Conservation (phyloP, 2,888 invertebrate genomes). For the Poecilobothrus nobilitatus region DNA sequence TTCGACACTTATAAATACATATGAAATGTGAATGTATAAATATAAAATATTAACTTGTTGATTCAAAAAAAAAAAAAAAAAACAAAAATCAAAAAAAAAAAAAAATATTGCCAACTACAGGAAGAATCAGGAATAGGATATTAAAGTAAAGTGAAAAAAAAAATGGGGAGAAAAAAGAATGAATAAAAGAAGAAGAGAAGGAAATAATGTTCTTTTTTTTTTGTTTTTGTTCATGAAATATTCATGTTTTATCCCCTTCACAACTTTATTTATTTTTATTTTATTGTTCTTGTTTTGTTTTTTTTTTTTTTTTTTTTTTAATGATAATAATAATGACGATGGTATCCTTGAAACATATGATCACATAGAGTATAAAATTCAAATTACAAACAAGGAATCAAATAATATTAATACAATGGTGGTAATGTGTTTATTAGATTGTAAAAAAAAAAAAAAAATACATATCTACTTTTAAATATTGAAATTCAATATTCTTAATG, state of each 20-base stretch:
- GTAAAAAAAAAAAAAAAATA: no score
- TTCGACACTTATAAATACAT: neutral
- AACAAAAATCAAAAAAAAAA: neutral
- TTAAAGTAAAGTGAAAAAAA: no score
- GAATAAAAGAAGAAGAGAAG: no score
- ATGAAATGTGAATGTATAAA: no score
- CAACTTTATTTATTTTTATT: neutral
- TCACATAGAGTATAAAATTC: neutral
- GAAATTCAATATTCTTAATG: no score
- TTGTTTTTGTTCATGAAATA: neutral
- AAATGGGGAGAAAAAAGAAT: no score
- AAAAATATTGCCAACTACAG: neutral
- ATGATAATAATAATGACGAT: neutral
- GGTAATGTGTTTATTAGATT: no score
- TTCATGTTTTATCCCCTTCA: neutral
- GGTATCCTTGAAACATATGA: constrained; percentile 1
- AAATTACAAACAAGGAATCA: no score
- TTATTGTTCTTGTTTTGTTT: neutral
- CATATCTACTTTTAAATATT: no score
- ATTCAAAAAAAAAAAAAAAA: neutral
- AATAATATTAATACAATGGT: no score
- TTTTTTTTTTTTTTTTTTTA: neutral
- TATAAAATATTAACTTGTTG: neutral
- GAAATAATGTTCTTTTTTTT: neutral
- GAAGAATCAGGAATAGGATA: no score